Evolutionary conservation across 2,888 invertebrate species (phyloP).

Genomic region (Ormyrus rosae): DNA sequence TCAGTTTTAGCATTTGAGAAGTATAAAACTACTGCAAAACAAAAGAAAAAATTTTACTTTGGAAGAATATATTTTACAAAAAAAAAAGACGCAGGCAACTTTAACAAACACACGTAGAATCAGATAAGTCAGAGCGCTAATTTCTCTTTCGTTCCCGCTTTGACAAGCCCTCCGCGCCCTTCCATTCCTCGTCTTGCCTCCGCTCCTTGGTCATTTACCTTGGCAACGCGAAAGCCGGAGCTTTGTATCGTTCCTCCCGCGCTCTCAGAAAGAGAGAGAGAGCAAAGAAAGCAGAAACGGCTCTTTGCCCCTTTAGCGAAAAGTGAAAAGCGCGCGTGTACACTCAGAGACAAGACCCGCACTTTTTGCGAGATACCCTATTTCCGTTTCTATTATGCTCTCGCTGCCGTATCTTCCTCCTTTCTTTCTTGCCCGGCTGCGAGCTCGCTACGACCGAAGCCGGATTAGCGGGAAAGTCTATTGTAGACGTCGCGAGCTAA

Average conservation of each 20-base stretch:
- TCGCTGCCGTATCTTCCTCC: constrained; percentile 7
- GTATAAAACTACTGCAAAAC: too few relatives aligned
- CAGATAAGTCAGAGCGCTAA: too few relatives aligned
- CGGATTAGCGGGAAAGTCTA: constrained; percentile 28
- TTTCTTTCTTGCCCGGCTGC: not conserved
- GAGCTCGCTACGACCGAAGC: not conserved
- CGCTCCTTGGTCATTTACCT: too few relatives aligned
- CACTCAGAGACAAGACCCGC: not conserved
- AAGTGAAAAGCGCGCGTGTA: constrained; percentile 19
- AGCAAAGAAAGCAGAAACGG: not conserved
- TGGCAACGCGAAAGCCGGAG: not conserved
- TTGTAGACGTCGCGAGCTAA: constrained; percentile 33
- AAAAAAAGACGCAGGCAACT: too few relatives aligned
- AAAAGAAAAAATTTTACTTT: too few relatives aligned
- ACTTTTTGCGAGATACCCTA: constrained; percentile 27
- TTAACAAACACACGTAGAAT: too few relatives aligned
- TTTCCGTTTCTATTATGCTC: constrained; percentile 43
- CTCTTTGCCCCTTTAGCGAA: not conserved
- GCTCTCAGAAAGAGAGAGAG: not conserved
- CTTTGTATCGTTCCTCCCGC: constrained; percentile 6
- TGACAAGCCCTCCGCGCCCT: too few relatives aligned
- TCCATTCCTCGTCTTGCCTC: too few relatives aligned
- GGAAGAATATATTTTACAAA: too few relatives aligned
- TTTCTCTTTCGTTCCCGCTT: too few relatives aligned
- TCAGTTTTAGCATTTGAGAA: too few relatives aligned